Percentiles rank a stretch among this genome's conserved stretches.
Evolutionary conservation across 1,140 invertebrate species (phyloP).

Genomic region (Drosophila sp.): DNA sequence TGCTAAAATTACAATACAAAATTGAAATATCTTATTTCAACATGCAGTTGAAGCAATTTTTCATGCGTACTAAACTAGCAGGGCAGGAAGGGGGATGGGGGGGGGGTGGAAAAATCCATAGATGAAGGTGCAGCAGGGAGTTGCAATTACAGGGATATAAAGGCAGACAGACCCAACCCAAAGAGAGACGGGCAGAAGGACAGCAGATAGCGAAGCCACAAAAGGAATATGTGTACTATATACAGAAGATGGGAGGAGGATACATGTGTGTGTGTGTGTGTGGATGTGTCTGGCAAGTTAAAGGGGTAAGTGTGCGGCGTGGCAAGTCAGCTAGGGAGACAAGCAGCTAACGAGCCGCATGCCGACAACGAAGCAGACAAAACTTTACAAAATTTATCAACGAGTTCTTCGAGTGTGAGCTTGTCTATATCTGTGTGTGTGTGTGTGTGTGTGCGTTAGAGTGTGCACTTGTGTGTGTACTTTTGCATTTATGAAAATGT

Average conservation of each 20-base stretch:
- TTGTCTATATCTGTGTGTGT: not conserved
- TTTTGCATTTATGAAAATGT: slow-evolving; percentile 82
- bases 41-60: slow-evolving; percentile 74
- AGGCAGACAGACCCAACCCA: slow-evolving; percentile 2
- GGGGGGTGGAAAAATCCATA: not conserved
- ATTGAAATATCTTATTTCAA: slow-evolving; percentile 81
- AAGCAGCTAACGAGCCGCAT: slow-evolving; percentile 74
- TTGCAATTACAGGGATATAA: slow-evolving; percentile 41
- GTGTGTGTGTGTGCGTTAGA: slow-evolving; percentile 16
- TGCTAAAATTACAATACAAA: slow-evolving; percentile 78
- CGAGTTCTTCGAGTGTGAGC: slow-evolving; percentile 38
- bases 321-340: slow-evolving; percentile 9
- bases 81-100: not conserved
- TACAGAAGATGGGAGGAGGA: slow-evolving; percentile 3
- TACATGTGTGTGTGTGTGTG: not conserved
- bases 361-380: slow-evolving; percentile 65
- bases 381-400: slow-evolving; percentile 82
- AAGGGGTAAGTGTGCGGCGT: not conserved
- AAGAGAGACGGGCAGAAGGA: slow-evolving; percentile 4
- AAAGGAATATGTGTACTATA: slow-evolving; percentile 17
- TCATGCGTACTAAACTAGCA: slow-evolving; percentile 71
- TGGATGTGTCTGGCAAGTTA: slow-evolving; percentile 2
- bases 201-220: slow-evolving; percentile 44
- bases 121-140: not conserved
- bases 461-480: slow-evolving; percentile 35